Base-by-base conservation (phyloP, 2,888 invertebrate species). In the Caenorhabditis drosophilae region DNA sequence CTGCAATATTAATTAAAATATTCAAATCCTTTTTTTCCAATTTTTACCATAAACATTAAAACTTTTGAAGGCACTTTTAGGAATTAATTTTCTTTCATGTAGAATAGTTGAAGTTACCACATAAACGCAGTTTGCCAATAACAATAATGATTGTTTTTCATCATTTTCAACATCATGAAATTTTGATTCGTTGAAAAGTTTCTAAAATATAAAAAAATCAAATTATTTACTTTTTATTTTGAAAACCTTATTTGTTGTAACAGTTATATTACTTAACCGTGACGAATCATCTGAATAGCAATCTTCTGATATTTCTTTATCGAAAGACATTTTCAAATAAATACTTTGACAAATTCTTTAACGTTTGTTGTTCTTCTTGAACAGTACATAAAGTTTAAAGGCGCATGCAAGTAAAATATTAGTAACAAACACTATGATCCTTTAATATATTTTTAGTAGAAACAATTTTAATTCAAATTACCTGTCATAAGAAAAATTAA, bases 61-160 rank as follows among this genome's bases (percentile, higher is more conserved):
- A 2, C 23, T 16, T 2, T 15, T 22, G 44, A 64, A 64, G 16
- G 20, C 26, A 7, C 35, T n/a, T 4, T 23, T 45, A 4, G 58
- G 64, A 42, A 64, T 23, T 2, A 64, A n/a, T 12, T 48, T 48
- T 46, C 64, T 27, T 27, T 63, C 57, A 6, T 34, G 27, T 35
- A 63, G 16, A 50, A 63, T 63, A 0, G 63, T 63, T 11, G 46
- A 38, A 15, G 45, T 53, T 4, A 23, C 40, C 4, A 63, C 7
- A 18, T n/a, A 26, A 3, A 63, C 57, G 18, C 63, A 63, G 23
- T 63, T 63, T 4, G 47, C 23, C 3, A 58, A 41, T 6, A 52
- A 25, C 25, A 35, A 36, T 20, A 58, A 47, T 0, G 58, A 52
- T 2, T 20, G 18, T 0, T 34, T 22, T 22, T n/a, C 18, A 18